Evolutionary conservation across 2,797 vertebrate species (phyloP).

Genomic region (Anolis apletophallus): DNA sequence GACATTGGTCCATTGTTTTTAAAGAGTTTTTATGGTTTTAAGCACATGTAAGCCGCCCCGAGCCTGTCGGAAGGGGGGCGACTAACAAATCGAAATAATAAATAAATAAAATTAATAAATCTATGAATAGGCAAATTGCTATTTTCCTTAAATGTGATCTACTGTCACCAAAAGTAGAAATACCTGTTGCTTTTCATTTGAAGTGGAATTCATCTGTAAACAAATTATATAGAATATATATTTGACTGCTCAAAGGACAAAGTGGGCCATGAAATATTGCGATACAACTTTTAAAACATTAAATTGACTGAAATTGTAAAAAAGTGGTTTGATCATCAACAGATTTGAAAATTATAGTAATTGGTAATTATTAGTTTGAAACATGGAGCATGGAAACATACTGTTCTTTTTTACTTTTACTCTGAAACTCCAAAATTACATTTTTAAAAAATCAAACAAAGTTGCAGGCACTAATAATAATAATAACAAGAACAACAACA

Average conservation of each 20-base stretch:
- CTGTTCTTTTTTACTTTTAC: not conserved
- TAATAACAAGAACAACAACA: no score
- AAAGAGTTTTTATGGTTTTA: no score
- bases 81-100: no score
- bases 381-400: not conserved
- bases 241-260: not conserved
- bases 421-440: not conserved
- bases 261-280: not conserved
- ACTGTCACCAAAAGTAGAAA: not conserved
- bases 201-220: not conserved
- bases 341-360: not conserved
- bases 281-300: not conserved
- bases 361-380: not conserved
- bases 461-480: not conserved
- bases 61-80: no score
- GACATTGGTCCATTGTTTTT: no score
- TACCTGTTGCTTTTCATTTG: not conserved
- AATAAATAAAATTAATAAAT: no score
- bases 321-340: not conserved
- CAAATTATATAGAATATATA: not conserved
- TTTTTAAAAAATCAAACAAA: not conserved
- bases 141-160: not conserved
- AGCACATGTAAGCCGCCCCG: no score
- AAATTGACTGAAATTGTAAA: not conserved
- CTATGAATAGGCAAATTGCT: not conserved